A percentile compares a stretch with the other conserved stretches of the same genome.
phyloP scores from a whole-genome alignment of 2,113 vertebrate species.

The Eurystomus gularis region DNA sequence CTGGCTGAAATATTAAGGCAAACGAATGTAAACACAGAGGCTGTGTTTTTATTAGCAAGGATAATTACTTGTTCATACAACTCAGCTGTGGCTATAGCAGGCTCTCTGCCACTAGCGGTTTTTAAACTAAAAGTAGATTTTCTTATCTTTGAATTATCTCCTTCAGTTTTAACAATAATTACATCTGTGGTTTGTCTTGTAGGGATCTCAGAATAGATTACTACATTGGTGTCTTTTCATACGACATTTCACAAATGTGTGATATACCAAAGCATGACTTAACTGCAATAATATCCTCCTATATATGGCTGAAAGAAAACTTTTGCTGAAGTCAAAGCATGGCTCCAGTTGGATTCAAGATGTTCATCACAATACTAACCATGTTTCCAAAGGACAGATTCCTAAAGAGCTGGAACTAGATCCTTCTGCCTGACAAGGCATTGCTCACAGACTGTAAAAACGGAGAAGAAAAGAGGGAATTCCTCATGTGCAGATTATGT shows the following conservation, averaged over 20 bases:
- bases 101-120: neutral
- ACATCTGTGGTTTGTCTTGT: neutral
- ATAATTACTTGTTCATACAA: neutral
- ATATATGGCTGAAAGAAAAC: neutral
- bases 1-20: neutral
- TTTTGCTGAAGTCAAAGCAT: neutral
- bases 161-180: neutral
- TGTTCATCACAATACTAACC: neutral
- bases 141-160: neutral
- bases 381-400: neutral
- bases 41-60: neutral
- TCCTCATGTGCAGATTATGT: neutral
- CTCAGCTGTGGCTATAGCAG: neutral
- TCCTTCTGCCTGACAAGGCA: neutral
- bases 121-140: neutral
- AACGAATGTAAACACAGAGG: neutral
- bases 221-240: neutral
- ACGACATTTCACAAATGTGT: neutral
- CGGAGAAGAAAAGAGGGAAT: neutral
- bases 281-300: neutral
- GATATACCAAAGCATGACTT: neutral
- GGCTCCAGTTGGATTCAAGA: neutral
- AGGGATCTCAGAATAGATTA: neutral
- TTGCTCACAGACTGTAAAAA: neutral
- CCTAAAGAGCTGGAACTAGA: neutral